phyloP scores from a whole-genome alignment of 2,797 vertebrate genomes.

The Loris lydekkerianus region DNA sequence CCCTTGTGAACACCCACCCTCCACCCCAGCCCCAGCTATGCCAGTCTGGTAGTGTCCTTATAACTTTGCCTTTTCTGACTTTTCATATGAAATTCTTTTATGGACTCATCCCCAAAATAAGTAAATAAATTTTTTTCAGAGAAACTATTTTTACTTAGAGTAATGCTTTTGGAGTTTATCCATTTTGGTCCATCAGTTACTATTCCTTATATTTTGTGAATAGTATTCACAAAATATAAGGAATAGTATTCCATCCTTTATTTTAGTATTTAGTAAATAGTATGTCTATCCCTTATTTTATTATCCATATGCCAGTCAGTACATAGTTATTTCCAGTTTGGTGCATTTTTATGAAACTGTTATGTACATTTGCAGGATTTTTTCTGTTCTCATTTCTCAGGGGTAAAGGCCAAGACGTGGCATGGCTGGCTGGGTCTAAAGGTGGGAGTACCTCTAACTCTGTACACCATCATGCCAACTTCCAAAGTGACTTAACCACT shows the following conservation, averaged over 20 bases:
- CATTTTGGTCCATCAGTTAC: not conserved
- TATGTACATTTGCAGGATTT: not conserved
- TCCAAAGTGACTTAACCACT: not conserved
- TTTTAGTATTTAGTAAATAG: too few relatives aligned
- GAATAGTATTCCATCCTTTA: too few relatives aligned
- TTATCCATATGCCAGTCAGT: not conserved
- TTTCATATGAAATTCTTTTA: not conserved
- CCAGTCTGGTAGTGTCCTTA: not conserved
- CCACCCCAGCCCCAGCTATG: rapidly evolving
- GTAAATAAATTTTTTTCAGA: not conserved
- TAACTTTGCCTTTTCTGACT: not conserved
- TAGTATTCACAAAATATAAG: not conserved
- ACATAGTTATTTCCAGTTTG: not conserved
- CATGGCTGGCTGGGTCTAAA: not conserved
- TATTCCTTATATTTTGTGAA: not conserved
- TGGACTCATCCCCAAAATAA: not conserved
- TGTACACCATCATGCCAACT: too few relatives aligned
- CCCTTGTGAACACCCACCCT: not conserved
- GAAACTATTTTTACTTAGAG: not conserved
- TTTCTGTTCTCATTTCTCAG: not conserved
- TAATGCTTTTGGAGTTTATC: not conserved
- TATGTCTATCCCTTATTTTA: rapidly evolving
- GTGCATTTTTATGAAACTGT: not conserved
- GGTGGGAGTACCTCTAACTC: rapidly evolving
- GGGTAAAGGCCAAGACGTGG: not conserved